phyloP scores from a whole-genome alignment of 1,140 invertebrate genomes.

The Polypedilum vanderplanki region DNA sequence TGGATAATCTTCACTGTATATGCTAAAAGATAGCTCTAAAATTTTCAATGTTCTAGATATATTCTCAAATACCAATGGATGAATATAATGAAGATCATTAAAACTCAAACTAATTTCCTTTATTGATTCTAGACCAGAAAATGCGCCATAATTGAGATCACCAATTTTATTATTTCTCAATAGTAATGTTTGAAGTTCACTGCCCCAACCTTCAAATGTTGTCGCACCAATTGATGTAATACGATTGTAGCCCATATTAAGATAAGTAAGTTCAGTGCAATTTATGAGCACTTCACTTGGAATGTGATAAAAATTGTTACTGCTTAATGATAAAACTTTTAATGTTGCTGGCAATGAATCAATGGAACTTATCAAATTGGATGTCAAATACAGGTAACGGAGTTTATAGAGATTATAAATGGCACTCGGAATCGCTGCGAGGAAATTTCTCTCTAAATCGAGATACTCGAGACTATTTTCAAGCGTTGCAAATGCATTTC shows the following conservation, averaged over 20 bases:
- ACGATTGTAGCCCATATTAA: conserved; percentile 82
- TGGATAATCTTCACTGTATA: conserved; percentile 70
- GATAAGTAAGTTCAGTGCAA: conserved; percentile 63
- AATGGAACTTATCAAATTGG: conserved; percentile 60
- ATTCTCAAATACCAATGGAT: conserved; percentile 67
- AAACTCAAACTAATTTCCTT: conserved; percentile 83
- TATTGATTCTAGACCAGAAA: conserved; percentile 60
- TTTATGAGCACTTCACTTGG: conserved; percentile 60
- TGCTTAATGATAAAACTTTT: conserved; percentile 69
- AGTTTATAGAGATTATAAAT: conserved; percentile 58
- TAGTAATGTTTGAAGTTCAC: conserved; percentile 71
- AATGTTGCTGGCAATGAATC: conserved; percentile 52
- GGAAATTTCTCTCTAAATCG: conserved; percentile 73
- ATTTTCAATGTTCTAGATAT: conserved; percentile 67
- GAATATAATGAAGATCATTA: conserved; percentile 72
- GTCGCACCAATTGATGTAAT: conserved; percentile 65
- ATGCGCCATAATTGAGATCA: conserved; percentile 63
- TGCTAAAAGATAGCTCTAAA: conserved; percentile 76
- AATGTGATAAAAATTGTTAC: conserved; percentile 66
- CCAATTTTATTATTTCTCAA: conserved; percentile 78
- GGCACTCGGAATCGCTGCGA: conserved; percentile 59
- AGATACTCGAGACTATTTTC: conserved; percentile 69
- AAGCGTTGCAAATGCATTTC: conserved; percentile 61
- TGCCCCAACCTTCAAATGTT: conserved; percentile 73
- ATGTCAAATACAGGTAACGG: conserved; percentile 74